phyloP scores from a whole-genome alignment of 2,797 vertebrate species.

The Falco naumanni region DNA sequence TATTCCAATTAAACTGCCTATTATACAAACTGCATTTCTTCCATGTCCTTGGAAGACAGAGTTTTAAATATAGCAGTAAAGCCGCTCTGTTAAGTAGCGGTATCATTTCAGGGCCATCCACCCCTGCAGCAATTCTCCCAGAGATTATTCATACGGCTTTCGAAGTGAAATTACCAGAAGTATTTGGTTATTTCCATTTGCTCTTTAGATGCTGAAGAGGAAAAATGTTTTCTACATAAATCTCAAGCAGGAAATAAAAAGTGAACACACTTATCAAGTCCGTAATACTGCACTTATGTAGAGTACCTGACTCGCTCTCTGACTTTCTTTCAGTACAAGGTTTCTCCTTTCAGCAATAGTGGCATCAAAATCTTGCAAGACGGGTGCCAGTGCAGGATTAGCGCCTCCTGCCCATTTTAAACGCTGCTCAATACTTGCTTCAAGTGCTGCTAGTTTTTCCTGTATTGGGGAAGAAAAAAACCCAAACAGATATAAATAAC shows the following conservation, averaged over 20 bases:
- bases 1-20: background rate
- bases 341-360: constrained; percentile 93
- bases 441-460: constrained; percentile 93
- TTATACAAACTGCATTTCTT: background rate
- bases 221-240: background rate
- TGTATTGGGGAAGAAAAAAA: constrained; percentile 45
- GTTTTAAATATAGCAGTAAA: background rate
- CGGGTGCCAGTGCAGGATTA: constrained; percentile 93
- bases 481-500: background rate
- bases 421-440: constrained; percentile 97
- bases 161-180: background rate
- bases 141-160: background rate
- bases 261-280: background rate
- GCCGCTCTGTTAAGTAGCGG: background rate
- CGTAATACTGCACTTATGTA: background rate
- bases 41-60: background rate
- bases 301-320: constrained; percentile 91
- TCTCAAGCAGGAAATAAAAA: background rate
- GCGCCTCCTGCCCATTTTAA: constrained; percentile 98
- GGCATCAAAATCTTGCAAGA: constrained; percentile 97
- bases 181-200: background rate
- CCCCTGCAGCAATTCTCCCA: background rate
- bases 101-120: background rate
- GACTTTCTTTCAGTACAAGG: constrained; percentile 92
- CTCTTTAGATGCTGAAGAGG: background rate